Percentiles rank a stretch among this genome's conserved stretches.
phyloP scores from a whole-genome alignment of 2,888 invertebrate genomes.

The Spodoptera picta region DNA sequence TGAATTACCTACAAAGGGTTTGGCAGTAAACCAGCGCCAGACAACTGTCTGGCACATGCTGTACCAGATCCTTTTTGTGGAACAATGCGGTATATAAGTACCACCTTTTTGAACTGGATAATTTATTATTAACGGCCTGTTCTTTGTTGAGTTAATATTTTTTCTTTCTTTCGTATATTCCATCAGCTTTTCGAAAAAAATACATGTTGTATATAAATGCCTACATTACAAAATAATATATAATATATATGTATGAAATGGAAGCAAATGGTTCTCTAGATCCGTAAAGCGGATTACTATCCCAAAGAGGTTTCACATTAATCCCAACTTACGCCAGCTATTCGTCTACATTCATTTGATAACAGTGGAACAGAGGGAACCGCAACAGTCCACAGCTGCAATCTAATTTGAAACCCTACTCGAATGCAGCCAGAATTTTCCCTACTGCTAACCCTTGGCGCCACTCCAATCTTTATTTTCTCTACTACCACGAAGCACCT shows the following conservation, averaged over 20 bases:
- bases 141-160: too few species aligned
- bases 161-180: slow-evolving; percentile 1
- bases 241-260: slow-evolving; percentile 7
- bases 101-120: too few species aligned
- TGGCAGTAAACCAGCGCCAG: too few species aligned
- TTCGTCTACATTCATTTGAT: slow-evolving; percentile 54
- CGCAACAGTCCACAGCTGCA: slow-evolving; percentile 56
- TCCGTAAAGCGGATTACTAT: slow-evolving; percentile 28
- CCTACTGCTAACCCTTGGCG: slow-evolving; percentile 67
- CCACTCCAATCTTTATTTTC: slow-evolving; percentile 77
- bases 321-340: slow-evolving; percentile 38
- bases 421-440: slow-evolving; percentile 69
- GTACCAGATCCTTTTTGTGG: background rate
- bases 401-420: slow-evolving; percentile 72
- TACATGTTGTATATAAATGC: slow-evolving; percentile 1
- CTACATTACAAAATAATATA: background rate
- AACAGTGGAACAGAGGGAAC: slow-evolving; percentile 47
- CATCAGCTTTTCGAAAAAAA: slow-evolving; percentile 9
- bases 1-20: background rate
- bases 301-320: slow-evolving; percentile 39
- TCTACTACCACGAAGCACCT: slow-evolving; percentile 67
- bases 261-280: slow-evolving; percentile 18
- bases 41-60: background rate
- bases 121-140: too few species aligned
- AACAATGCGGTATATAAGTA: background rate